A percentile compares a stretch with the other conserved stretches of the same genome.
These are phyloP conservation scores for Acanthochromis polyacanthus DNA, from an alignment of 2,113 vertebrate genomes.

Conservation along the genomic window DNA sequence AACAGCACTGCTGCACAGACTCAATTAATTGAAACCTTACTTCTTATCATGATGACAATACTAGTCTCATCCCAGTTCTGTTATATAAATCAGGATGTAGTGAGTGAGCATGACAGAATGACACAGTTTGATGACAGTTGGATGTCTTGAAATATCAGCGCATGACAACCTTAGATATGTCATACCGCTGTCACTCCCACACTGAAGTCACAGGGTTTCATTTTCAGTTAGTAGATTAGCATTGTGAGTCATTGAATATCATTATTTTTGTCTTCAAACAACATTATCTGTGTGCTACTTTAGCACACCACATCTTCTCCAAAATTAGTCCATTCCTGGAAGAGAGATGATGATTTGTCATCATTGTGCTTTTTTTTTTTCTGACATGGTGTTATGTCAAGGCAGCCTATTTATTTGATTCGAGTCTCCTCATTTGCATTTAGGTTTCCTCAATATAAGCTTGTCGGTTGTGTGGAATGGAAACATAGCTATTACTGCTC, in stretches of 20 bases:
- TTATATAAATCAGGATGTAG: slow-evolving; percentile 22
- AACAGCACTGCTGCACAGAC: background rate
- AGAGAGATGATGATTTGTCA: slow-evolving; percentile 19
- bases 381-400: slow-evolving; percentile 28
- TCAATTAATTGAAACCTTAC: slow-evolving; percentile 26
- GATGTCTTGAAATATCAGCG: slow-evolving; percentile 50
- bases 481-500: slow-evolving; percentile 30
- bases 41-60: background rate
- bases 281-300: slow-evolving; percentile 15
- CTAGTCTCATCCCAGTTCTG: background rate
- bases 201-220: slow-evolving; percentile 37
- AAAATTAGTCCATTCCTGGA: slow-evolving; percentile 18
- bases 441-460: slow-evolving; percentile 18
- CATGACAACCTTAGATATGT: slow-evolving; percentile 28
- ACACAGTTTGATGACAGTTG: slow-evolving; percentile 33
- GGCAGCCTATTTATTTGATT: slow-evolving; percentile 35
- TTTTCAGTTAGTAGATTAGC: slow-evolving; percentile 29
- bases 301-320: background rate
- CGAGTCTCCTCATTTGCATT: slow-evolving; percentile 41
- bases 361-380: background rate
- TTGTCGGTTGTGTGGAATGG: background rate
- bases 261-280: slow-evolving; percentile 18
- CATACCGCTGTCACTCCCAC: slow-evolving; percentile 56
- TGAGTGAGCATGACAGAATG: slow-evolving; percentile 26
- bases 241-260: slow-evolving; percentile 35